Conservation (phyloP, 2,113 vertebrate genomes). For the Apeltes quadracus region DNA sequence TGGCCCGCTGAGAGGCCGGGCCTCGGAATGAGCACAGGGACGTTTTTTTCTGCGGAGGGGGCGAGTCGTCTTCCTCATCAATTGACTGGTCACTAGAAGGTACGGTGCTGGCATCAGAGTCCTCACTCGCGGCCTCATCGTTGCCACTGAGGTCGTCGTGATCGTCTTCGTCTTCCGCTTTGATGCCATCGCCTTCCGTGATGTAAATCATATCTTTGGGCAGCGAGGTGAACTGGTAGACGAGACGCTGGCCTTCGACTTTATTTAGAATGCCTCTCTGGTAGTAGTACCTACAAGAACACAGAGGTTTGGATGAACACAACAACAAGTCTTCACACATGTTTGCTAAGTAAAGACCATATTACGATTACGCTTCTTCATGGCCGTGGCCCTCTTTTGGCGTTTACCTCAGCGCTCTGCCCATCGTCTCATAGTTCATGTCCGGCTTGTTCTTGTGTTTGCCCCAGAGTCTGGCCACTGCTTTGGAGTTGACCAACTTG, state of each 20-base stretch:
- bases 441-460: slow-evolving; percentile 99
- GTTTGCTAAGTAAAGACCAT: background rate
- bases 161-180: slow-evolving; percentile 65
- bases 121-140: slow-evolving; percentile 61
- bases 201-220: slow-evolving; percentile 94
- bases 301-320: slow-evolving; percentile 16
- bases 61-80: slow-evolving; percentile 61
- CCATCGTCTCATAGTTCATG: slow-evolving; percentile 99
- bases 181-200: slow-evolving; percentile 83
- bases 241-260: slow-evolving; percentile 97
- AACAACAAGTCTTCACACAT: background rate
- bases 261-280: slow-evolving; percentile 98
- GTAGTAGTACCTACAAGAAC: slow-evolving; percentile 91
- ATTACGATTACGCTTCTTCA: background rate
- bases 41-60: slow-evolving; percentile 52
- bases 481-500: slow-evolving; percentile 97
- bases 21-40: background rate
- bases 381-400: background rate
- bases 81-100: slow-evolving; percentile 81
- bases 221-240: slow-evolving; percentile 98
- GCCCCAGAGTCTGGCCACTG: slow-evolving; percentile 94
- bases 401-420: slow-evolving; percentile 92
- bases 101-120: slow-evolving; percentile 61
- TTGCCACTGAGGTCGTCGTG: slow-evolving; percentile 67
- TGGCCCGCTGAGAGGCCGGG: slow-evolving; percentile 19